Evolutionary conservation across 2,113 vertebrate genomes (phyloP).

Genomic region (Entelurus aequoreus): DNA sequence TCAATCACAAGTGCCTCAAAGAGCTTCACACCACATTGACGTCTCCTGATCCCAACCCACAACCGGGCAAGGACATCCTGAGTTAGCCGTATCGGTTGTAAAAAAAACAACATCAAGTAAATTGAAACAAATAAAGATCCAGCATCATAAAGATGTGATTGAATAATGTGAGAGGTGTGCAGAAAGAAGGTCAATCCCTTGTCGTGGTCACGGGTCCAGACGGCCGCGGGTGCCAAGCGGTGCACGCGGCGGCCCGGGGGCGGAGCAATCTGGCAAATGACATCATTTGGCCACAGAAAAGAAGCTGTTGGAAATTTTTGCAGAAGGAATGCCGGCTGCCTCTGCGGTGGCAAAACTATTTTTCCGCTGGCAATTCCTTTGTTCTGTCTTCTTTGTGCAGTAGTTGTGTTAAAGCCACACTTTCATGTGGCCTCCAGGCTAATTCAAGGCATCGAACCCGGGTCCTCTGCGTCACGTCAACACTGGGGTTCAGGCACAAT

Average conservation of each 20-base stretch:
- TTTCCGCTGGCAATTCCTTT: constrained; percentile 68
- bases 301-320: constrained; percentile 53
- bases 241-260: neutral
- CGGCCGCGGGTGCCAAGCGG: constrained; percentile 27
- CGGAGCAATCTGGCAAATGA: constrained; percentile 39
- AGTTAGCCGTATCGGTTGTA: no score
- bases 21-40: no score
- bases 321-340: constrained; percentile 48
- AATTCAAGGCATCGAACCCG: neutral
- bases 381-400: constrained; percentile 57
- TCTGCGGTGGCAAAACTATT: constrained; percentile 65
- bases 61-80: no score
- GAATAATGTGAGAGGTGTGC: no score
- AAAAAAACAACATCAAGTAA: no score
- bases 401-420: constrained; percentile 51
- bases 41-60: no score
- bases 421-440: constrained; percentile 34
- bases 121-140: no score
- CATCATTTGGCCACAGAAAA: constrained; percentile 62
- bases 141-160: no score
- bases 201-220: constrained; percentile 42
- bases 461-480: neutral
- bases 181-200: neutral
- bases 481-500: neutral
- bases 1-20: no score